Conservation (phyloP, 2,113 vertebrate genomes). For the Notechis scutatus region DNA sequence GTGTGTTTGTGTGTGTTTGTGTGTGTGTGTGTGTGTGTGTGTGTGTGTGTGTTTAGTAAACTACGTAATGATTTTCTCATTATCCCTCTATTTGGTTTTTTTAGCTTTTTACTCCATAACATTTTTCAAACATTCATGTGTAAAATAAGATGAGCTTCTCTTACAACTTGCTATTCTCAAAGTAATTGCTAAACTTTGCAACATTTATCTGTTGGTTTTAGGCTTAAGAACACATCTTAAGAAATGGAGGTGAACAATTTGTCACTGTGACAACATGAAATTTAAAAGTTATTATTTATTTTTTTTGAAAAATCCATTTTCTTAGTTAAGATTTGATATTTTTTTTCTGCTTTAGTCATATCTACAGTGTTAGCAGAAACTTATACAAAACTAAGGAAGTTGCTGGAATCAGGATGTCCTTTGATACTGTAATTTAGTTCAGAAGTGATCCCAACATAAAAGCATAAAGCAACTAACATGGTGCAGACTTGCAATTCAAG, state of each 20-base stretch:
- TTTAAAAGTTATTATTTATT: not conserved
- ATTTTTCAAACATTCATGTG: not conserved
- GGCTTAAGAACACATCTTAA: not conserved
- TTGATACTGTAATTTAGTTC: not conserved
- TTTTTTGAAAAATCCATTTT: not conserved
- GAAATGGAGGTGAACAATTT: not conserved
- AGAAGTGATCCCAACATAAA: not conserved
- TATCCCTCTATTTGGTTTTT: not conserved
- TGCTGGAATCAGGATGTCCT: not conserved
- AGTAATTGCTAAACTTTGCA: not conserved
- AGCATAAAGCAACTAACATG: not conserved
- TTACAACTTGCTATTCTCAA: not conserved
- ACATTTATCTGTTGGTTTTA: not conserved
- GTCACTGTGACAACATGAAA: not conserved
- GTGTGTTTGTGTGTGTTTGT: too few species aligned
- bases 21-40: too few species aligned
- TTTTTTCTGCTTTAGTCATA: not conserved
- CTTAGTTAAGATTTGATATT: not conserved
- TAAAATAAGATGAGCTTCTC: constrained; percentile 1
- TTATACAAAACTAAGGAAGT: not conserved
- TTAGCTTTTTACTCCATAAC: not conserved
- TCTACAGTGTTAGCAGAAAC: not conserved
- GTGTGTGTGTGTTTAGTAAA: not conserved
- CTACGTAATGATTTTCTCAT: not conserved
- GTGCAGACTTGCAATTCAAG: not conserved